phyloP scores from a whole-genome alignment of 2,888 invertebrate genomes.

The Catocala fraxini region DNA sequence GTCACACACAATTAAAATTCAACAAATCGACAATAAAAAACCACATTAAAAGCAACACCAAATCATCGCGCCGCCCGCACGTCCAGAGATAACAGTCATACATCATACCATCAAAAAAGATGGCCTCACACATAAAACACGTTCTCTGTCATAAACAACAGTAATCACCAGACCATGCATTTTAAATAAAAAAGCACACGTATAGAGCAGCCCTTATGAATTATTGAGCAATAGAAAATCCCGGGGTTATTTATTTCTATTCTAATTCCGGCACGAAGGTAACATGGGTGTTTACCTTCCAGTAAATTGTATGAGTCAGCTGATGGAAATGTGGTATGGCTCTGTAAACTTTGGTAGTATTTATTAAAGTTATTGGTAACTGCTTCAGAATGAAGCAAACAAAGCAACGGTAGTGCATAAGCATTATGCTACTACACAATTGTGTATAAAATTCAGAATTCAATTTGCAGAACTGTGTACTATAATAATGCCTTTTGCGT shows the following conservation, averaged over 20 bases:
- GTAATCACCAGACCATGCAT: slow-evolving; percentile 47
- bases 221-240: slow-evolving; percentile 44
- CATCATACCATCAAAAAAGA: slow-evolving; percentile 46
- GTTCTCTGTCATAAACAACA: slow-evolving; percentile 50
- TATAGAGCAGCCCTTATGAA: slow-evolving; percentile 46
- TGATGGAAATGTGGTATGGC: slow-evolving; percentile 33
- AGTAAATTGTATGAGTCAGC: slow-evolving; percentile 40
- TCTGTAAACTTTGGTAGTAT: slow-evolving; percentile 13
- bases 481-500: too few relatives aligned
- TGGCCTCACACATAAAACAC: slow-evolving; percentile 42
- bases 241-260: slow-evolving; percentile 36
- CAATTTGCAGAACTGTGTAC: too few relatives aligned
- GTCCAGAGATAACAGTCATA: slow-evolving; percentile 40
- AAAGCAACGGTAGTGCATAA: too few relatives aligned
- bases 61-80: slow-evolving; percentile 15
- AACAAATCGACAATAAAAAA: slow-evolving; percentile 10
- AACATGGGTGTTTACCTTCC: slow-evolving; percentile 38
- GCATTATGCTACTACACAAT: too few relatives aligned
- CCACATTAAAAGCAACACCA: slow-evolving; percentile 10
- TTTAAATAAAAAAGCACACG: slow-evolving; percentile 50
- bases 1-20: slow-evolving; percentile 7
- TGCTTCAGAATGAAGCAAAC: too few relatives aligned
- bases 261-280: slow-evolving; percentile 27
- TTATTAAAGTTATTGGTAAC: slow-evolving; percentile 9
- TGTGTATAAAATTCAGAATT: too few relatives aligned